phyloP scores from a whole-genome alignment of 2,797 vertebrate genomes.

The Scomberomorus guttatus region DNA sequence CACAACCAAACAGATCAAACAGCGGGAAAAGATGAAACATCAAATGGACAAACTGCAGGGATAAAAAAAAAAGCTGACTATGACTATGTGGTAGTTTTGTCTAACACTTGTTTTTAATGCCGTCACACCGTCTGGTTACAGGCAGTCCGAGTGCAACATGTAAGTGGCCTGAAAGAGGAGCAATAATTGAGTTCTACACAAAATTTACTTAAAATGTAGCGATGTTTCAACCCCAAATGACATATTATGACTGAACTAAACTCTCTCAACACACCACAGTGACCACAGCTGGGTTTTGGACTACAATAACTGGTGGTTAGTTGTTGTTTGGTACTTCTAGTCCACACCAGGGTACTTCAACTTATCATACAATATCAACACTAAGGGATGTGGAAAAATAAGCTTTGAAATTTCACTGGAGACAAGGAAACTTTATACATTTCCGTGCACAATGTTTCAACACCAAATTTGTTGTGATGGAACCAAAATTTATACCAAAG shows the following conservation, averaged over 20 bases:
- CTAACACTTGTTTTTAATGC: not conserved
- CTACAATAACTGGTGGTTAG: not conserved
- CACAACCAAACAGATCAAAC: not conserved
- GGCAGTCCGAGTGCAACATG: not conserved
- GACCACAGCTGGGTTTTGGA: slow-evolving; percentile 23
- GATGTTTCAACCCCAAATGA: not conserved
- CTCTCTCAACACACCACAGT: slow-evolving; percentile 7
- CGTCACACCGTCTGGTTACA: not conserved
- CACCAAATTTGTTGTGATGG: slow-evolving; percentile 6
- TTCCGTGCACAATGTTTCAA: slow-evolving; percentile 3
- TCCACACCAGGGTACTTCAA: slow-evolving; percentile 1
- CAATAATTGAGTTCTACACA: not conserved
- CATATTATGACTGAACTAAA: not conserved
- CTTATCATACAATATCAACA: not conserved
- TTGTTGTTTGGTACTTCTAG: not conserved
- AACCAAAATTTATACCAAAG: slow-evolving; percentile 35
- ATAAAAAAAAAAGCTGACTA: not conserved
- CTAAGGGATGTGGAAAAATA: not conserved
- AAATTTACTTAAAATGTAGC: not conserved
- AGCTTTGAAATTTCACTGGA: not conserved
- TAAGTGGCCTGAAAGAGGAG: not conserved
- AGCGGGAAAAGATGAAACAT: not conserved
- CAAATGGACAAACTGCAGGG: not conserved
- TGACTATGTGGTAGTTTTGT: not conserved
- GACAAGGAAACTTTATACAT: not conserved